Conservation (phyloP, 92 coral and sea anemone species). For the Phenganax subtilis region DNA sequence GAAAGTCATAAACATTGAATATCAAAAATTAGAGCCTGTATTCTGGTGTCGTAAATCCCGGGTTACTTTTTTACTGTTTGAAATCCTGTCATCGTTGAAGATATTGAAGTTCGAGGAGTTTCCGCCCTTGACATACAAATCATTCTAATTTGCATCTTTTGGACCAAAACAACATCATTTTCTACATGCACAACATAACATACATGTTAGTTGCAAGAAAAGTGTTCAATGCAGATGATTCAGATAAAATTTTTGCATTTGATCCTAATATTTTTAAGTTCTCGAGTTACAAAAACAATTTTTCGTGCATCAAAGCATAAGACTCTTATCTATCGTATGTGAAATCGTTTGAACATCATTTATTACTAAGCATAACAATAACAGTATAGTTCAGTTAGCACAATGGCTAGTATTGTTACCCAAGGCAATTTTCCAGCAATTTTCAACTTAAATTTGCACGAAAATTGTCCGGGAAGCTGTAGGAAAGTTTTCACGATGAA, state of each 20-base stretch:
- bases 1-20: too few relatives aligned
- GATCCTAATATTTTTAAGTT: background rate
- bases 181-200: background rate
- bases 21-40: too few relatives aligned
- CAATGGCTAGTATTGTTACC: background rate
- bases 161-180: background rate
- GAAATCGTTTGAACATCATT: background rate
- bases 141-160: background rate
- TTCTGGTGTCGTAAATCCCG: too few relatives aligned
- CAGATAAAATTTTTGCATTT: background rate
- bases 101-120: background rate
- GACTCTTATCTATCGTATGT: background rate
- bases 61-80: too few relatives aligned
- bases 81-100: background rate
- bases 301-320: background rate
- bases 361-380: background rate
- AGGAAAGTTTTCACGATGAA: too few relatives aligned
- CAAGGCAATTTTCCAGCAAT: background rate
- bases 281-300: background rate
- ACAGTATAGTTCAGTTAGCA: background rate
- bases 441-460: background rate
- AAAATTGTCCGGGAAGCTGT: too few relatives aligned
- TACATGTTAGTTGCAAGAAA: background rate
- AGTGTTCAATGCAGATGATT: background rate
- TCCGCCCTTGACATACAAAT: conserved; percentile 7